Percentiles rank a stretch among this genome's conserved stretches.
Evolutionary conservation across 30 jellyfish, hydroid and myxozoan genomes (phyloP).

Genomic region (Chironex yamaguchii): DNA sequence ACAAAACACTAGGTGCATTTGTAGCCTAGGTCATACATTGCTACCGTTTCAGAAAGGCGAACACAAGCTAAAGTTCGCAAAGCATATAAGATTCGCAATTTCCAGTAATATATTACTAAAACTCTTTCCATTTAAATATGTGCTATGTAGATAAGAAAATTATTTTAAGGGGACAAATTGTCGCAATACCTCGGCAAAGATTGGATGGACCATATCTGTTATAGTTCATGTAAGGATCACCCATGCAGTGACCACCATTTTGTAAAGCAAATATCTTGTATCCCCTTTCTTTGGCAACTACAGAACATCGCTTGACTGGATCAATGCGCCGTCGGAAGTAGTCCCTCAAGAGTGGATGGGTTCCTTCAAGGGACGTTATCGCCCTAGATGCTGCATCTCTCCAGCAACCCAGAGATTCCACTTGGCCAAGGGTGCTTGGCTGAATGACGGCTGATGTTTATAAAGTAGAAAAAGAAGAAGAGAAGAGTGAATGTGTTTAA

Average conservation of each 20-base stretch:
- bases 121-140: too few species aligned
- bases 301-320: slow-evolving; percentile 87
- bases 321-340: slow-evolving; percentile 69
- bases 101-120: too few species aligned
- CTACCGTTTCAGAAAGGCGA: too few species aligned
- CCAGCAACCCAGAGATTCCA: slow-evolving; percentile 97
- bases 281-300: slow-evolving; percentile 74
- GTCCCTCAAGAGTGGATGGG: slow-evolving; percentile 67
- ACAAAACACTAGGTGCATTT: too few species aligned
- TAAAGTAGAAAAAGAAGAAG: too few species aligned
- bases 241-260: slow-evolving; percentile 98
- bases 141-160: too few species aligned
- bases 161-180: too few species aligned
- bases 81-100: too few species aligned
- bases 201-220: slow-evolving; percentile 94
- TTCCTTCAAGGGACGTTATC: slow-evolving; percentile 83
- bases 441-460: neutral
- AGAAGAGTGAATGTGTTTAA: too few species aligned
- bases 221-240: slow-evolving; percentile 34
- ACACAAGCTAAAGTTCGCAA: too few species aligned
- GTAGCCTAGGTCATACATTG: too few species aligned
- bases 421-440: slow-evolving; percentile 45
- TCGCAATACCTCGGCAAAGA: slow-evolving; percentile 94
- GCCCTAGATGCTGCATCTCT: slow-evolving; percentile 85
- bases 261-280: slow-evolving; percentile 84